Evolutionary conservation across 2,797 vertebrate species (phyloP).

Genomic region (Xerus rutilus): DNA sequence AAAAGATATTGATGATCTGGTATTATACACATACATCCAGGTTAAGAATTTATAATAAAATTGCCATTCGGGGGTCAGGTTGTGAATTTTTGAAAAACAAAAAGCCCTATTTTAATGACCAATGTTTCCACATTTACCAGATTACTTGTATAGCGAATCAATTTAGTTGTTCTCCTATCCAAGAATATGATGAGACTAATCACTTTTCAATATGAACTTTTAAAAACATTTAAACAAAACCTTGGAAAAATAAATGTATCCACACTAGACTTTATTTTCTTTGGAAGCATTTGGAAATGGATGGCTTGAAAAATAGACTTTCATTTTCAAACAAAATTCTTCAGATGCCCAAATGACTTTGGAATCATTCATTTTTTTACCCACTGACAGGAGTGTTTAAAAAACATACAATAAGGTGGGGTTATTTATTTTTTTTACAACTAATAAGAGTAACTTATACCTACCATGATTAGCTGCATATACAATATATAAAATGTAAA

Average conservation of each 20-base stretch:
- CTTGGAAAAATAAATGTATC: conserved; percentile 29
- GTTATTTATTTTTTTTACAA: not conserved
- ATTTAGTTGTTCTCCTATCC: not conserved
- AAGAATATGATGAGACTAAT: not conserved
- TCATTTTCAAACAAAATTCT: conserved; percentile 22
- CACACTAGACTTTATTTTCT: not conserved
- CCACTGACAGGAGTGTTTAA: not conserved
- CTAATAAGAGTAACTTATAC: conserved; percentile 18
- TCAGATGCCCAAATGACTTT: not conserved
- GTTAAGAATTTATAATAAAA: not conserved
- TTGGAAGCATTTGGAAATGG: conserved; percentile 37
- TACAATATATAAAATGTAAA: conserved; percentile 21
- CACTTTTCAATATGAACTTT: not conserved
- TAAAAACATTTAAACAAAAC: conserved; percentile 34
- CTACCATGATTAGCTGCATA: conserved; percentile 22
- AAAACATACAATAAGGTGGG: not conserved
- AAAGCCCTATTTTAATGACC: conserved; percentile 1
- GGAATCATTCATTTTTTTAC: not conserved
- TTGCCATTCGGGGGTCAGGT: not conserved
- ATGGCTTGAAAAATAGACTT: conserved; percentile 2
- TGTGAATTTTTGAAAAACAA: not conserved
- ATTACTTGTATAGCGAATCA: not conserved
- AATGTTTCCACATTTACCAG: not conserved
- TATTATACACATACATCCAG: not conserved
- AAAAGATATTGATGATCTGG: not conserved